Conservation (phyloP, 1,140 invertebrate genomes). For the Dreissena polymorpha region DNA sequence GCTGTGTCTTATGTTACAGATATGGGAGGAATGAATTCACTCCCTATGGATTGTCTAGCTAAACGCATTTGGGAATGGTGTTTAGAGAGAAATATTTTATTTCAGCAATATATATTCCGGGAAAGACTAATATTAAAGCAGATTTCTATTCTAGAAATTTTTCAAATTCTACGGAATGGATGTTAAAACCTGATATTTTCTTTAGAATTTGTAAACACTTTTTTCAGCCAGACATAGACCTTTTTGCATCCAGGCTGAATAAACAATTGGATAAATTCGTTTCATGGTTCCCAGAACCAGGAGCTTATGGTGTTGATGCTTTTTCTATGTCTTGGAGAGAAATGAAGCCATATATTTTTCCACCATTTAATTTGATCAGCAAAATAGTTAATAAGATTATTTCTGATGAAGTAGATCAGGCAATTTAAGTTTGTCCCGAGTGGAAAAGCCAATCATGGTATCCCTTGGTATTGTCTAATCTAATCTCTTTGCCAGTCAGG, state of each 20-base stretch:
- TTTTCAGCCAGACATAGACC: slow-evolving; percentile 41
- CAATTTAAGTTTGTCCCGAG: background rate
- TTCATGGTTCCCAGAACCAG: slow-evolving; percentile 48
- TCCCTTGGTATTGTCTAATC: slow-evolving; percentile 19
- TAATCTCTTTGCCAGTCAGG: slow-evolving; percentile 32
- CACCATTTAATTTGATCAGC: slow-evolving; percentile 10
- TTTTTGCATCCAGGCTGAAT: slow-evolving; percentile 59
- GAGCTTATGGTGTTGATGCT: slow-evolving; percentile 24
- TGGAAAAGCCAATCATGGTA: slow-evolving; percentile 18
- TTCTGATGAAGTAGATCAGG: slow-evolving; percentile 23
- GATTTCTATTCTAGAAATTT: slow-evolving; percentile 52
- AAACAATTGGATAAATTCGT: slow-evolving; percentile 38
- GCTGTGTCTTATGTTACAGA: slow-evolving; percentile 48
- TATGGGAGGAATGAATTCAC: slow-evolving; percentile 29
- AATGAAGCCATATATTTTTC: slow-evolving; percentile 28
- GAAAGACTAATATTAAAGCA: slow-evolving; percentile 47
- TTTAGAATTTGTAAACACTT: background rate
- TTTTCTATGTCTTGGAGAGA: slow-evolving; percentile 31
- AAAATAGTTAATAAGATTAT: slow-evolving; percentile 17
- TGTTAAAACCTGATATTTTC: slow-evolving; percentile 38
- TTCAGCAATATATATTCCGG: slow-evolving; percentile 29
- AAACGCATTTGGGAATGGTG: slow-evolving; percentile 40
- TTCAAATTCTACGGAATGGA: slow-evolving; percentile 32
- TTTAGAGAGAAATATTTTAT: slow-evolving; percentile 41
- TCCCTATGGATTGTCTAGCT: background rate